Percentiles rank a stretch among this genome's conserved stretches.
Conservation (phyloP, 2,113 vertebrate species). For the Struthidea cinerea region DNA sequence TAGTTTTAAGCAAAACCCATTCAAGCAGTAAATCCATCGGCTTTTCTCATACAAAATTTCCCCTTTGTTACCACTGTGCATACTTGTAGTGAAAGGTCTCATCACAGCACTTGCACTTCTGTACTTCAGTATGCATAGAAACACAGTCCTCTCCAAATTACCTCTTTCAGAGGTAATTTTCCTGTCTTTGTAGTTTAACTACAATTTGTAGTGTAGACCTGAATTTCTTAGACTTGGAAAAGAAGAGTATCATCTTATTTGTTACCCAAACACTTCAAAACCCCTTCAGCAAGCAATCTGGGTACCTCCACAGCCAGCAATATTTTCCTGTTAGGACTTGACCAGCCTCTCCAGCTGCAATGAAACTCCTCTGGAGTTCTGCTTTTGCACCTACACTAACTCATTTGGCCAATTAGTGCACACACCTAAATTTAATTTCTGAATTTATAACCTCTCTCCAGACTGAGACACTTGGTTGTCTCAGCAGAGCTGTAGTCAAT, state of each 20-base stretch:
- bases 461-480: neutral
- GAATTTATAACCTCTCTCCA: neutral
- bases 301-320: neutral
- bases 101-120: neutral
- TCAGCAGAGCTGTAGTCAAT: neutral
- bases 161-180: neutral
- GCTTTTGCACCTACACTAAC: neutral
- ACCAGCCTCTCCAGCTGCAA: neutral
- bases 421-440: neutral
- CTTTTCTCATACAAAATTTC: neutral
- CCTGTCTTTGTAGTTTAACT: neutral
- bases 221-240: neutral
- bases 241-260: neutral
- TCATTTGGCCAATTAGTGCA: neutral
- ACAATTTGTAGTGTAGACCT: neutral
- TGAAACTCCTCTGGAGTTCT: neutral
- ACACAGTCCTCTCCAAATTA: neutral
- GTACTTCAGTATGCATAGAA: neutral
- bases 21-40: neutral
- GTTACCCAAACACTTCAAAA: neutral
- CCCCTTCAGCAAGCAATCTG: neutral
- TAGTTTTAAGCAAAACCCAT: neutral
- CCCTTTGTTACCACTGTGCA: neutral
- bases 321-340: neutral
- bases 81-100: neutral